phyloP scores from a whole-genome alignment of 2,888 invertebrate genomes.

The Latheticus oryzae region DNA sequence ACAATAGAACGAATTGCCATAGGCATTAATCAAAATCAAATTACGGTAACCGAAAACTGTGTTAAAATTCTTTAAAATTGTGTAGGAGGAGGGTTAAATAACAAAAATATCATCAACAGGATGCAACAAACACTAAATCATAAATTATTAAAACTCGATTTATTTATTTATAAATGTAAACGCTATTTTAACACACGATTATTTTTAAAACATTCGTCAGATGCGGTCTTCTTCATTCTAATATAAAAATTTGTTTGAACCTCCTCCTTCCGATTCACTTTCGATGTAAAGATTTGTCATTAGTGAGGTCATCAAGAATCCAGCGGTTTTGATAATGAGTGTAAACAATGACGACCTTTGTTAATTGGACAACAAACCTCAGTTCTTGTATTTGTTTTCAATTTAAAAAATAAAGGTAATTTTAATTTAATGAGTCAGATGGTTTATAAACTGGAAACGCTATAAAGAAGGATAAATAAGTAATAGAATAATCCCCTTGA shows the following conservation, averaged over 20 bases:
- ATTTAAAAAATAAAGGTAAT: too few species aligned
- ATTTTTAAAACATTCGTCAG: constrained; percentile 36
- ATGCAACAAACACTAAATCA: constrained; percentile 23
- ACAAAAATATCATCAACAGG: constrained; percentile 27
- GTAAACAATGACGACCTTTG: constrained; percentile 37
- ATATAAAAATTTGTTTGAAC: too few species aligned
- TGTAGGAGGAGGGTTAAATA: too few species aligned
- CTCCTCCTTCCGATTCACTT: constrained; percentile 11
- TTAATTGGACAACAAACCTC: constrained; percentile 13
- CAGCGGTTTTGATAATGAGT: constrained; percentile 17
- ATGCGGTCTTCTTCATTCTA: constrained; percentile 7
- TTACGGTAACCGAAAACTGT: constrained; percentile 19
- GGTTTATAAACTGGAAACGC: too few species aligned
- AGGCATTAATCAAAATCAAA: constrained; percentile 33
- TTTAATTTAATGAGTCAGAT: too few species aligned
- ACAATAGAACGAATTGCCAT: constrained; percentile 21
- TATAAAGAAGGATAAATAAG: too few species aligned
- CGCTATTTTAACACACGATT: constrained; percentile 27
- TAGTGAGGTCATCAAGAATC: constrained; percentile 29
- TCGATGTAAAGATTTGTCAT: constrained; percentile 24
- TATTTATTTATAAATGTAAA: constrained; percentile 35
- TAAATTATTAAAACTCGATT: constrained; percentile 28
- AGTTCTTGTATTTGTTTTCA: too few species aligned
- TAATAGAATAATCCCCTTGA: too few species aligned
- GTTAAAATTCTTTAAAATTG: too few species aligned